Evolutionary conservation across 2,888 invertebrate genomes (phyloP).

Genomic region (Drosophila emarginata): DNA sequence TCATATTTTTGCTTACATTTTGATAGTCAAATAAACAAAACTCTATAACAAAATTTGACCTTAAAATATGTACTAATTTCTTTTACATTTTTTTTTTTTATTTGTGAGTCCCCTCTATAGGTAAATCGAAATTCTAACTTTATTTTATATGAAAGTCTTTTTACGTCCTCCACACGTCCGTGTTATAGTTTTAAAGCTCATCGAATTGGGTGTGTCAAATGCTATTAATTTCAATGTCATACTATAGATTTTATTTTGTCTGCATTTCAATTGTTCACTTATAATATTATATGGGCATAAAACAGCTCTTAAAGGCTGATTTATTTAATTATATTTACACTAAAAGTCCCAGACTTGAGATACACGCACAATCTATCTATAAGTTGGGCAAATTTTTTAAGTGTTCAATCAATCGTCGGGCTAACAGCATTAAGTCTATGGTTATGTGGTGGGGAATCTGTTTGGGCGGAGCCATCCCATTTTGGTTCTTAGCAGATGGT

Average conservation of each 20-base stretch:
- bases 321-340: conserved; percentile 34
- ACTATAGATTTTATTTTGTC: neutral
- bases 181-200: neutral
- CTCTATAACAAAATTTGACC: too few species aligned
- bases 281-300: neutral
- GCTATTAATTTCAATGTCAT: neutral
- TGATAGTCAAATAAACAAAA: too few species aligned
- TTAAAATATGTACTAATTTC: too few species aligned
- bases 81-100: too few species aligned
- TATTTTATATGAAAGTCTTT: too few species aligned
- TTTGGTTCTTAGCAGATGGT: neutral
- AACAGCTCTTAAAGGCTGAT: conserved; percentile 14
- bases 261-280: neutral
- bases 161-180: too few species aligned
- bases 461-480: neutral
- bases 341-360: neutral
- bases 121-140: too few species aligned
- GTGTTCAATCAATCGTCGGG: conserved; percentile 44
- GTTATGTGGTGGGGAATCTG: neutral
- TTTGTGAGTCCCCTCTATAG: too few species aligned
- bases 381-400: conserved; percentile 9
- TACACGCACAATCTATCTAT: conserved; percentile 11
- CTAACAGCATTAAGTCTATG: conserved; percentile 36
- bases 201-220: neutral
- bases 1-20: too few species aligned